Conservation (phyloP, 30 jellyfish, hydroid and myxozoan genomes). For the Aurelia aurita complex sp. Pacific region DNA sequence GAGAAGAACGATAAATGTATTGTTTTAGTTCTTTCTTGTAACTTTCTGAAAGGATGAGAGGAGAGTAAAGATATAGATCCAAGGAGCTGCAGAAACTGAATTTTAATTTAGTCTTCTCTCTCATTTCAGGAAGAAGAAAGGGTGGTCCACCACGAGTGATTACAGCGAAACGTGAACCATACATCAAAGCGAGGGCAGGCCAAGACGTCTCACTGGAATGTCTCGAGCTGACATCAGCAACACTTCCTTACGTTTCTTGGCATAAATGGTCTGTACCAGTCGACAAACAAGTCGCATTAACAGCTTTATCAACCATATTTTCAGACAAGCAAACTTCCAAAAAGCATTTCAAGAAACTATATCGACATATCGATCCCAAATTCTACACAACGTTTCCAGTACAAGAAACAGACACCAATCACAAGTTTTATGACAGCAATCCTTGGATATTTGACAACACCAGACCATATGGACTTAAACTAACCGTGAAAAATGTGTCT, state of each 20-base stretch:
- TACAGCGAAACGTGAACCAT: constrained; percentile 67
- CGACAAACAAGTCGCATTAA: constrained; percentile 53
- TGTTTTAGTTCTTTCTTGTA: too few relatives aligned
- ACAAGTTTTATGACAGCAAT: neutral
- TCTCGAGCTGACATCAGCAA: constrained; percentile 79
- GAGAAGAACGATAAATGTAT: too few relatives aligned
- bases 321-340: constrained; percentile 13
- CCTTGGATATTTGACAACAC: constrained; percentile 82
- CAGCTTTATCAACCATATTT: constrained; percentile 14
- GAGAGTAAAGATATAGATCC: too few relatives aligned
- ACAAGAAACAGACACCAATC: neutral
- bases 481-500: constrained; percentile 69
- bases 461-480: constrained; percentile 85
- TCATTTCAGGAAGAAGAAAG: constrained; percentile 57
- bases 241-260: constrained; percentile 93
- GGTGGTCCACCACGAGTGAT: constrained; percentile 97
- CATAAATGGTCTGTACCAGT: constrained; percentile 57
- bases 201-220: constrained; percentile 84
- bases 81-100: too few relatives aligned
- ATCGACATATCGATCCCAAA: constrained; percentile 48
- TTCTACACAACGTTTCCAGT: constrained; percentile 41
- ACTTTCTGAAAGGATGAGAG: too few relatives aligned
- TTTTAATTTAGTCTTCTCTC: neutral
- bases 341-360: constrained; percentile 17
- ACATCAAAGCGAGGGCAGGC: constrained; percentile 73